Percentiles rank a stretch among this genome's conserved stretches.
Evolutionary conservation across 2,113 vertebrate genomes (phyloP).

Genomic region (Ibidorhyncha struthersii): DNA sequence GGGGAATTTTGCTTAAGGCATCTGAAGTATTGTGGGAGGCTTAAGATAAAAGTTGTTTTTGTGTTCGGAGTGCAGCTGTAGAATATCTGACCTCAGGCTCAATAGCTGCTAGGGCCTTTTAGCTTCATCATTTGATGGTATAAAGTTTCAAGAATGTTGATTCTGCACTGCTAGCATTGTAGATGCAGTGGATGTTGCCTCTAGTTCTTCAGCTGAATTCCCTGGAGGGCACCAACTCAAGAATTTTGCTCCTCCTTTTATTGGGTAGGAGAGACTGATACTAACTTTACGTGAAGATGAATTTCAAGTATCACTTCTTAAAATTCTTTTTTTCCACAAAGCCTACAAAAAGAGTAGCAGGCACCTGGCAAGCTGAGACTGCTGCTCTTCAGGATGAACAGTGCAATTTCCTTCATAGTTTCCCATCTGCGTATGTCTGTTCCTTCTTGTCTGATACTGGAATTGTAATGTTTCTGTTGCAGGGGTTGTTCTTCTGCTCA

Average conservation of each 20-base stretch:
- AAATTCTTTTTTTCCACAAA: neutral
- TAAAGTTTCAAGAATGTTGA: conserved; percentile 55
- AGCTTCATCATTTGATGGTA: neutral
- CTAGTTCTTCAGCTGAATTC: neutral
- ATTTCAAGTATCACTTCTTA: neutral
- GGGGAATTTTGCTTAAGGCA: conserved; percentile 49
- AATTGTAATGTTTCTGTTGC: neutral
- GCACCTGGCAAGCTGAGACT: neutral
- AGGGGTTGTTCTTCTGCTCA: neutral
- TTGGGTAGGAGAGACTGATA: neutral
- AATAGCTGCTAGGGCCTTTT: conserved; percentile 13
- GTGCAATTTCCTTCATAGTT: neutral
- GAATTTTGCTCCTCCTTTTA: neutral
- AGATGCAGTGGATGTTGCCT: neutral
- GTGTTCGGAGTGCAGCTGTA: conserved; percentile 63
- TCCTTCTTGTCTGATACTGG: neutral
- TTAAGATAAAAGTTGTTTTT: conserved; percentile 59
- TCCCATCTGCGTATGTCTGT: neutral
- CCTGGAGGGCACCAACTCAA: neutral
- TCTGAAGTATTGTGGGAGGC: neutral
- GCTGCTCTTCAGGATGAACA: neutral
- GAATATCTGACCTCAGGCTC: conserved; percentile 55
- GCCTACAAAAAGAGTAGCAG: neutral
- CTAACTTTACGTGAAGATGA: neutral
- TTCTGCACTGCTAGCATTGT: neutral